A percentile compares a stretch with the other conserved stretches of the same genome.
phyloP scores from a whole-genome alignment of 2,888 invertebrate species.

The Diaperis boleti region DNA sequence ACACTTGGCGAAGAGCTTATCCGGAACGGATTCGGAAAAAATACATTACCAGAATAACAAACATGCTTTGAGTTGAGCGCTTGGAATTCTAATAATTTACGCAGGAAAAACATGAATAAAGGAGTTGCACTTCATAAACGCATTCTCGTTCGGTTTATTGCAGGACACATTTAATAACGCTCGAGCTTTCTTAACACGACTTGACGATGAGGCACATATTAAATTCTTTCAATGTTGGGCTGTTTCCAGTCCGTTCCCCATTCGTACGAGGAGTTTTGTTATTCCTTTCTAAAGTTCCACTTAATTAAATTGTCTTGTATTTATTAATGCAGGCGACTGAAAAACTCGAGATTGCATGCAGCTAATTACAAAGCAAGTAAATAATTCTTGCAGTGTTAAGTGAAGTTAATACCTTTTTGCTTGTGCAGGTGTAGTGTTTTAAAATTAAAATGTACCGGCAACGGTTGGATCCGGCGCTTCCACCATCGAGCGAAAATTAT shows the following conservation, averaged over 20 bases:
- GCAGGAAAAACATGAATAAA: slow-evolving; percentile 4
- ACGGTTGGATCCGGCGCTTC: no score
- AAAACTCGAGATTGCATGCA: slow-evolving; percentile 17
- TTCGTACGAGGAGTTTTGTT: slow-evolving; percentile 14
- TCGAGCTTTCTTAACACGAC: slow-evolving; percentile 10
- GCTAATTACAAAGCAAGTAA: slow-evolving; percentile 22
- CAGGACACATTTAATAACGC: slow-evolving; percentile 35
- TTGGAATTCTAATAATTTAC: slow-evolving; percentile 41
- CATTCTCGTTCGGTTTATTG: slow-evolving; percentile 10
- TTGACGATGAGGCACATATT: slow-evolving; percentile 33
- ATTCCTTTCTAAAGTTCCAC: slow-evolving; percentile 13
- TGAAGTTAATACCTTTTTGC: no score
- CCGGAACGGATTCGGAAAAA: slow-evolving; percentile 45
- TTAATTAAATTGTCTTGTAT: slow-evolving; percentile 28
- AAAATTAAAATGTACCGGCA: no score
- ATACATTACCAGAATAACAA: slow-evolving; percentile 46
- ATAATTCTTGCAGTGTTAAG: no score
- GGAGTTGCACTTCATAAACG: slow-evolving; percentile 20
- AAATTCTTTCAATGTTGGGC: slow-evolving; percentile 26
- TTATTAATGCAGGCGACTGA: slow-evolving; percentile 22
- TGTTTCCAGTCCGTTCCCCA: not conserved
- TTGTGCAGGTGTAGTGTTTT: no score
- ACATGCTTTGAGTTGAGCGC: slow-evolving; percentile 30
- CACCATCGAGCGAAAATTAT: no score
- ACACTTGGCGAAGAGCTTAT: slow-evolving; percentile 42